phyloP scores from a whole-genome alignment of 1,140 invertebrate genomes.

The Liolophura sinensis region DNA sequence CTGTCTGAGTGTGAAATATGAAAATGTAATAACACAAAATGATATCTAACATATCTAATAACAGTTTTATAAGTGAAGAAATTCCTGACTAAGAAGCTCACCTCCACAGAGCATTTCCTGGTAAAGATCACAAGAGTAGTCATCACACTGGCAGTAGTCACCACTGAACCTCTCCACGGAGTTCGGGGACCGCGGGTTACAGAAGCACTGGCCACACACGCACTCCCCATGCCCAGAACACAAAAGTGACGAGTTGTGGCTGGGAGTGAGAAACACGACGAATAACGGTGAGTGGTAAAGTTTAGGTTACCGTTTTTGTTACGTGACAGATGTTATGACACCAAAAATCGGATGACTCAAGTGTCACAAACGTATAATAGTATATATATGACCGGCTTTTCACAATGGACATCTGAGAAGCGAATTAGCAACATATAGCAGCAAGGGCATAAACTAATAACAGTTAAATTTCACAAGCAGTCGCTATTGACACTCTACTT shows the following conservation, averaged over 20 bases:
- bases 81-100: too few relatives aligned
- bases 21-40: too few relatives aligned
- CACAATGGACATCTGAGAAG: too few relatives aligned
- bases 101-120: slow-evolving; percentile 79
- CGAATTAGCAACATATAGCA: too few relatives aligned
- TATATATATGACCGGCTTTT: too few relatives aligned
- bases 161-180: slow-evolving; percentile 66
- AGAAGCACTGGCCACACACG: slow-evolving; percentile 40
- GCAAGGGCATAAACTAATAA: too few relatives aligned
- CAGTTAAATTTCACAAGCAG: too few relatives aligned
- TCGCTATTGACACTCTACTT: too few relatives aligned
- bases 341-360: not conserved
- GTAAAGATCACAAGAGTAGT: slow-evolving; percentile 86
- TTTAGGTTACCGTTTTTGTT: not conserved
- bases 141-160: slow-evolving; percentile 89
- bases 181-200: slow-evolving; percentile 21
- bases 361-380: too few relatives aligned
- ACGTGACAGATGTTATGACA: not conserved
- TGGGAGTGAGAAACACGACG: not conserved
- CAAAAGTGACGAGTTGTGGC: slow-evolving; percentile 12
- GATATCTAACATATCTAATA: too few relatives aligned
- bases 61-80: too few relatives aligned
- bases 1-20: too few relatives aligned
- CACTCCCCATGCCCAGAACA: slow-evolving; percentile 38
- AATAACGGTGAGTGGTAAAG: not conserved